A percentile compares a stretch with the other conserved stretches of the same genome.
Conservation (phyloP, 1,140 invertebrate genomes). For the Anthonomus grandis region DNA sequence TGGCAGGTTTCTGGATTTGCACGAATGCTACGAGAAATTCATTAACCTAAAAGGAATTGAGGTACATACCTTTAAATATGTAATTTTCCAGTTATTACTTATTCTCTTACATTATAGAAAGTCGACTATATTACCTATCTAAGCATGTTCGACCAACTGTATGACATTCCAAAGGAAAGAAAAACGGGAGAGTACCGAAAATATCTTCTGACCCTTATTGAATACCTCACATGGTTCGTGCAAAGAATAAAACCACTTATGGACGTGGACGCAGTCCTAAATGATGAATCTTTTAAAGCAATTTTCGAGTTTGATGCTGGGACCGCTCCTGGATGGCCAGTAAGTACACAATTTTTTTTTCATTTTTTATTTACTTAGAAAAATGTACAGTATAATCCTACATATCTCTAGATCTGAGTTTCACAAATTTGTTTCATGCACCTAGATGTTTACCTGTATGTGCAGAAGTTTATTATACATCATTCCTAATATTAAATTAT, state of each 20-base stretch:
- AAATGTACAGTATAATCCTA: no score
- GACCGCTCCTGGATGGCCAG: slow-evolving; percentile 91
- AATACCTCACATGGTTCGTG: slow-evolving; percentile 87
- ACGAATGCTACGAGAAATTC: slow-evolving; percentile 94
- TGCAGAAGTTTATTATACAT: no score
- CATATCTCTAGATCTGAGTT: no score
- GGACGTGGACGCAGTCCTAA: slow-evolving; percentile 78
- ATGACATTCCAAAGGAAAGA: slow-evolving; percentile 91
- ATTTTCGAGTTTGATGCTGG: slow-evolving; percentile 89
- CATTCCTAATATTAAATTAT: no score
- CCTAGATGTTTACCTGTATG: no score
- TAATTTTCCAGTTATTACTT: neutral
- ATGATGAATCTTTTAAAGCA: slow-evolving; percentile 68
- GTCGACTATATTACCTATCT: slow-evolving; percentile 96
- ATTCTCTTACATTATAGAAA: slow-evolving; percentile 75
- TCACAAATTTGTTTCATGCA: no score
- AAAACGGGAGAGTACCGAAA: slow-evolving; percentile 92
- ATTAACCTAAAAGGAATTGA: slow-evolving; percentile 97
- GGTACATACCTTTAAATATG: slow-evolving; percentile 50
- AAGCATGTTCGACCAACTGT: slow-evolving; percentile 91
- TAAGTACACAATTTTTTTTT: no score
- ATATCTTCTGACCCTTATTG: slow-evolving; percentile 81
- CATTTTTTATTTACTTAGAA: no score
- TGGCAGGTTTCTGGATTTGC: slow-evolving; percentile 98
- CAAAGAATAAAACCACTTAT: slow-evolving; percentile 86